Conservation (phyloP, 2,888 invertebrate genomes). For the Drosophila paranaensis region DNA sequence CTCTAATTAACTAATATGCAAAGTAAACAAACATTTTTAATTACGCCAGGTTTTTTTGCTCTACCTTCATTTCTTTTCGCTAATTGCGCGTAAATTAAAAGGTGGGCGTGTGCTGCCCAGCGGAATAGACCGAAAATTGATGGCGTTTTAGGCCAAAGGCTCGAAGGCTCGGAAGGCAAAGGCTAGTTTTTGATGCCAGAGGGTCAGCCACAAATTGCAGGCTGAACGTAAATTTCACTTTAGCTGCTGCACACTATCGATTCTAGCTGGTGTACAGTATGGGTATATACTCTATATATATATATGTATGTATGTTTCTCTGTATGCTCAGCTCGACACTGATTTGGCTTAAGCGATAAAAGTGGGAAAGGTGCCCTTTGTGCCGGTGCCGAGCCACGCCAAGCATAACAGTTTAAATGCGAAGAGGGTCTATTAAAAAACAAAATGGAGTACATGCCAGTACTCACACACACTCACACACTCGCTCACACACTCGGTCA, state of each 20-base stretch:
- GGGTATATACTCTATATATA: conserved; percentile 1
- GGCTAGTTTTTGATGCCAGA: conserved; percentile 30
- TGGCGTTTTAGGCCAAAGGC: conserved; percentile 28
- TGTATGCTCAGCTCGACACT: conserved; percentile 64
- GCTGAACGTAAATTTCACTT: conserved; percentile 43
- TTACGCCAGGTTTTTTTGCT: conserved; percentile 14
- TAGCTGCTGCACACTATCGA: conserved; percentile 32
- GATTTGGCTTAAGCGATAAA: conserved; percentile 78
- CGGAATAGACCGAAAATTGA: conserved; percentile 34
- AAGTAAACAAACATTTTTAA: conserved; percentile 47
- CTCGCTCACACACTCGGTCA: conserved; percentile 12
- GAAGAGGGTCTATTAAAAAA: conserved; percentile 75
- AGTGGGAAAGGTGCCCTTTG: conserved; percentile 64
- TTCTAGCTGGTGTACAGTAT: too few relatives aligned
- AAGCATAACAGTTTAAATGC: conserved; percentile 80
- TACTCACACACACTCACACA: conserved; percentile 36
- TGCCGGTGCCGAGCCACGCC: conserved; percentile 57
- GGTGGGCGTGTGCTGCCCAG: conserved; percentile 13
- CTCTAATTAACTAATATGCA: conserved; percentile 56
- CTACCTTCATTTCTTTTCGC: conserved; percentile 1
- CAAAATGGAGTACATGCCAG: conserved; percentile 72
- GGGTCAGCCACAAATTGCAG: conserved; percentile 16
- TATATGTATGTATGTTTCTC: conserved; percentile 9
- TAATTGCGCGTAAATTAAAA: conserved; percentile 38
- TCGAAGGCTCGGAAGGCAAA: background rate